Evolutionary conservation across 2,113 vertebrate species (phyloP), one percentile per base, ranked within the genome.

Genomic region (Bombycilla garrulus): DNA sequence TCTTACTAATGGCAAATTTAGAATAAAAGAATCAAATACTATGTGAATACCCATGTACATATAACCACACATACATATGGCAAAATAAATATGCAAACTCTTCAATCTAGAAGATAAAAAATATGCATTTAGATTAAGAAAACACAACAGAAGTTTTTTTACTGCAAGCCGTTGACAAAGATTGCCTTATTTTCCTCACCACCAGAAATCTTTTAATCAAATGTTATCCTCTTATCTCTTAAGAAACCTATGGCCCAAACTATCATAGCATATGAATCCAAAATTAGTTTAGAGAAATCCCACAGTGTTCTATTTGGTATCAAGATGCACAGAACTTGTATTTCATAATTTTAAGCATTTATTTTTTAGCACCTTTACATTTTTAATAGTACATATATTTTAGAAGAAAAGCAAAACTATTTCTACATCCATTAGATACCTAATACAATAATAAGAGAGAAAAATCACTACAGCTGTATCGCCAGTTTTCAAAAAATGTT

Each of bases 21-120:
- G 26, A 73, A 33, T 35, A 62, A 56, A 2, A 58, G 19, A 80
- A 53, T 25, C 11, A 28, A 9, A 29, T 0, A 0, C 23, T 65
- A 3, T 19, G 29, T 33, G 36, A 90, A 85, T 47, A 76, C 6
- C 11, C 25, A 47, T 17, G 10, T 26, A 58, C 45, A 29, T n/a
- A 51, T 28, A 78, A 31, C 25, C 45, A 50, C 20, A n/a, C 5
- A 54, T 17, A 60, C 1, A 7, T 40, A 62, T 11, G 3, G 29
- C 15, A 66, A 67, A 60, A 74, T 60, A 38, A 61, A 36, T 10
- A 15, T 10, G 12, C 28, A 86, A 50, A 45, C 26, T 45, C 28
- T 50, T 54, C 53, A 60, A 26, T 57, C 12, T 18, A 56, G 12
- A 25, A 67, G 25, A 92, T 11, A 36, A 38, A 91, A 82, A 51